Evolutionary conservation across 2,113 vertebrate genomes (phyloP).

Genomic region (Leucosticte australis): DNA sequence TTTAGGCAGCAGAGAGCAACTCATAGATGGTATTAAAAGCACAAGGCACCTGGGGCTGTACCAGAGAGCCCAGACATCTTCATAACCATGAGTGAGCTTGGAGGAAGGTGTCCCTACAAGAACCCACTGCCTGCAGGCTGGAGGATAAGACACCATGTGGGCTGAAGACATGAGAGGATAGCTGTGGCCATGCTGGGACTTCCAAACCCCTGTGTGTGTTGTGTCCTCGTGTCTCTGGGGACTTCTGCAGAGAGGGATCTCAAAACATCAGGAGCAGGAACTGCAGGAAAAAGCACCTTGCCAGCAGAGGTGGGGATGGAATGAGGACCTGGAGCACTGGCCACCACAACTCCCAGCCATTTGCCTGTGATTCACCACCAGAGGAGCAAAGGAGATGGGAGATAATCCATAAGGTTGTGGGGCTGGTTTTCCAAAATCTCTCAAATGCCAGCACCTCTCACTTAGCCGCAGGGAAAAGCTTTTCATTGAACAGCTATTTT

Average conservation of each 20-base stretch:
- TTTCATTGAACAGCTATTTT: conserved; percentile 23
- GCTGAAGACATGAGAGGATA: not conserved
- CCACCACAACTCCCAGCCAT: not conserved
- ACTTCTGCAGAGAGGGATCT: not conserved
- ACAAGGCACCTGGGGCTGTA: not conserved
- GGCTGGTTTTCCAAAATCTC: conserved; percentile 6
- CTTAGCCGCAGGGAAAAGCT: conserved; percentile 4
- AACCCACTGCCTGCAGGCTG: not conserved
- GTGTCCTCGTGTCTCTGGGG: not conserved
- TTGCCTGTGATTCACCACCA: not conserved
- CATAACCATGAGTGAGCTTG: conserved; percentile 8
- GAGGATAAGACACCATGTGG: not conserved
- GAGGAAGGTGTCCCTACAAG: not conserved
- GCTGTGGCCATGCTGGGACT: not conserved
- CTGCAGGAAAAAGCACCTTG: not conserved
- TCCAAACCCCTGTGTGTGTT: accelerated
- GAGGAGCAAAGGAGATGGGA: not conserved
- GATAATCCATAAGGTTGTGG: not conserved
- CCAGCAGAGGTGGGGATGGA: not conserved
- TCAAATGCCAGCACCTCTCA: not conserved
- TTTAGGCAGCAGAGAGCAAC: conserved; percentile 58
- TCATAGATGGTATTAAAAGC: conserved; percentile 50
- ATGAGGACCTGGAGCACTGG: not conserved
- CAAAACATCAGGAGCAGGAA: not conserved
- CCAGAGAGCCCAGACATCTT: conserved; percentile 41